Base-by-base conservation (phyloP, 2,113 vertebrate genomes). In the Pelecanus crispus region DNA sequence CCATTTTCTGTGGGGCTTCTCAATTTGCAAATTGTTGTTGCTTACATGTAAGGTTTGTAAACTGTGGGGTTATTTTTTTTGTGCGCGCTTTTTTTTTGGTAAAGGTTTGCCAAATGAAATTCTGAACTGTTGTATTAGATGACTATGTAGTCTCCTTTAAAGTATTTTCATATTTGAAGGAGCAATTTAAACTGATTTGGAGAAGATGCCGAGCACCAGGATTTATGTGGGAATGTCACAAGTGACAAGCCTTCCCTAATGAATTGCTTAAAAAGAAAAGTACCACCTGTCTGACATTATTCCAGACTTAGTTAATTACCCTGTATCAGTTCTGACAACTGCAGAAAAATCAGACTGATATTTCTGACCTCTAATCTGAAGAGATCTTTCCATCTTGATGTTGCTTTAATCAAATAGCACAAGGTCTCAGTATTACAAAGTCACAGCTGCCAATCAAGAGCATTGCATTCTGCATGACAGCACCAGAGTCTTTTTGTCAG, bases 281-380 rank as follows among this genome's bases (percentile, higher is more conserved):
- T 81, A 87, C 77, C 91, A 91, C 94, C 90, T 95, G 80, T 95
- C 80, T 94, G 91, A 94, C 82, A 78, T 93, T 95, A 86, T 78
- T 89, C 77, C 44, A 74, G 83, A 81, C 47, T 88, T 94, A 70
- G 80, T 91, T 88, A 95, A 97, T 97, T 94, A 89, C 47, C 65
- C 56, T 14, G 7, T 86, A 94, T 94, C 81, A 79, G 70, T 94
- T 92, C 59, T 96, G 91, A 93, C 93, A 96, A 96, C 88, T 91
- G 74, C 77, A 58, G 74, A 50, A 94, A 91, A 95, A 94, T 71
- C 75, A 91, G 22, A 55, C 62, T 83, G 78, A 81, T 94, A n/a
- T 83, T 93, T 88, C 55, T 97, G 94, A 95, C 94, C 89, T 95
- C 90, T 83, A 63, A 78, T 89, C 89, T 88, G 87, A 96, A 59